Evolutionary conservation across 2,113 vertebrate species (phyloP).

Genomic region (Loxodonta africana): DNA sequence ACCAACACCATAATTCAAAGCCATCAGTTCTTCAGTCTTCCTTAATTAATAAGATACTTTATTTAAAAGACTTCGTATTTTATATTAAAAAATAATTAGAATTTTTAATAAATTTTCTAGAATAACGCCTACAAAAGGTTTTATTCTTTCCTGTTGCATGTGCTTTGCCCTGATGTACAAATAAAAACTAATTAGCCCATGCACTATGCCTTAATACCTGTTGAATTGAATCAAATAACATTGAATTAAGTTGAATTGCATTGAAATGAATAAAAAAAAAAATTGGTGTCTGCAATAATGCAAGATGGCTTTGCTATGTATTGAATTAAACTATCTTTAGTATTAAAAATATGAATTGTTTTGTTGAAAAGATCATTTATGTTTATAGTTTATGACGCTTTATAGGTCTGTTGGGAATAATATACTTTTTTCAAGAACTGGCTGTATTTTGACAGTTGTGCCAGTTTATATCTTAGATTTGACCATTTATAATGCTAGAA

Average conservation of each 20-base stretch:
- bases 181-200: conserved; percentile 33
- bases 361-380: conserved; percentile 25
- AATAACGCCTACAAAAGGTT: not conserved
- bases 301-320: conserved; percentile 30
- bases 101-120: conserved; percentile 9
- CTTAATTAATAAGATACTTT: not conserved
- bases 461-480: not conserved
- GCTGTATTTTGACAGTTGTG: not conserved
- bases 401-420: not conserved
- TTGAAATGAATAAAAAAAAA: conserved; percentile 54
- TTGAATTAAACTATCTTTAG: conserved; percentile 52
- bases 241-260: conserved; percentile 43
- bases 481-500: conserved; percentile 21
- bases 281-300: conserved; percentile 60
- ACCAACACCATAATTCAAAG: not conserved
- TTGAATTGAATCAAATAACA: conserved; percentile 52
- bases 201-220: not conserved
- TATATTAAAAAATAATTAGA: not conserved
- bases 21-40: not conserved
- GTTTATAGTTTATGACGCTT: conserved; percentile 15
- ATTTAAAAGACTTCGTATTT: not conserved
- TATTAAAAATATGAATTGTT: conserved; percentile 44
- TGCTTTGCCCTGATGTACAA: not conserved
- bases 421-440: not conserved
- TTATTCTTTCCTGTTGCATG: conserved; percentile 5